Evolutionary conservation across 1,140 invertebrate genomes (phyloP).

Genomic region (Euura lappo): DNA sequence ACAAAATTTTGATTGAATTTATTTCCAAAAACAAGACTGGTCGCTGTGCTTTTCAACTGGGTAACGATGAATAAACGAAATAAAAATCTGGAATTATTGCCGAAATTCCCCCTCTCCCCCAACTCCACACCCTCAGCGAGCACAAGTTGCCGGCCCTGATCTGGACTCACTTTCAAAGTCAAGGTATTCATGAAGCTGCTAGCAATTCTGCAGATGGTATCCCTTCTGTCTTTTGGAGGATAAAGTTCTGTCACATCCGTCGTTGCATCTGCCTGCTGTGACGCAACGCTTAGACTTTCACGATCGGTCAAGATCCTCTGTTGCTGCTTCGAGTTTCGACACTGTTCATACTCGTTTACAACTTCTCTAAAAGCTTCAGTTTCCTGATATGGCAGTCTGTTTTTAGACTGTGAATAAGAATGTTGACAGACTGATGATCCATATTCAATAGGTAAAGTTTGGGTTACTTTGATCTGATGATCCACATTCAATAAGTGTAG

Average conservation of each 20-base stretch:
- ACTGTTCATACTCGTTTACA: conserved; percentile 31
- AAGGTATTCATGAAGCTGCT: conserved; percentile 19
- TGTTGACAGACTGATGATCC: too few relatives aligned
- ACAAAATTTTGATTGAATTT: too few relatives aligned
- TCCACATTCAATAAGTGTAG: too few relatives aligned
- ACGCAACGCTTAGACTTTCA: conserved; percentile 21
- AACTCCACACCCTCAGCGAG: too few relatives aligned
- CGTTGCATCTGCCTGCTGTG: conserved; percentile 26
- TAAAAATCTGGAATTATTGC: too few relatives aligned
- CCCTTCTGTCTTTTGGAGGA: conserved; percentile 8
- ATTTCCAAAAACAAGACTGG: too few relatives aligned
- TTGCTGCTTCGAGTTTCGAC: neutral
- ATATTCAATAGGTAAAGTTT: too few relatives aligned
- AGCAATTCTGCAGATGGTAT: conserved; percentile 11
- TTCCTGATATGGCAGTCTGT: conserved; percentile 36
- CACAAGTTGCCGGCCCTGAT: too few relatives aligned
- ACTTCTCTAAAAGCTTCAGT: conserved; percentile 33
- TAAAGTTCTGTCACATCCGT: conserved; percentile 33
- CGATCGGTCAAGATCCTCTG: conserved; percentile 6
- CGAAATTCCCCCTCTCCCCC: too few relatives aligned
- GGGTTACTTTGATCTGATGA: too few relatives aligned
- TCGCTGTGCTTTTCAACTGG: too few relatives aligned
- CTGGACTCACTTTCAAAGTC: conserved; percentile 22
- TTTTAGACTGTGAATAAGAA: neutral
- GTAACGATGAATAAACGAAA: too few relatives aligned